Conservation (phyloP, 2,797 vertebrate genomes). For the Nannoperca australis region DNA sequence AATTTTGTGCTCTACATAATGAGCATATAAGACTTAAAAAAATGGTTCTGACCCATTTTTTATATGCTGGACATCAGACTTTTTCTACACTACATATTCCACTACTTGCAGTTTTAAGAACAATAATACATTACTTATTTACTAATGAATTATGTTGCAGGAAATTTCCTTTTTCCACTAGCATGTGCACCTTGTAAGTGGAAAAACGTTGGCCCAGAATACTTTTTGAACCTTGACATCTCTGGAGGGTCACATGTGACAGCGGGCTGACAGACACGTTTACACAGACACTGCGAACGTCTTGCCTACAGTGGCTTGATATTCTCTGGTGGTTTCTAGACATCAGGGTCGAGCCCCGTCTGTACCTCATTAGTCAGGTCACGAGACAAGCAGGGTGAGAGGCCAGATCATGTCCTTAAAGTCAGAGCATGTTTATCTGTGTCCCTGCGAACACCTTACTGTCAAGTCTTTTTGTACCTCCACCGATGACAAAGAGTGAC, state of each 20-base stretch:
- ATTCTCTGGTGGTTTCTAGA: constrained; percentile 62
- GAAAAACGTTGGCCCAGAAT: constrained; percentile 43
- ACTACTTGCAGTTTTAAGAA: constrained; percentile 3
- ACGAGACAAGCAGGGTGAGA: constrained; percentile 53
- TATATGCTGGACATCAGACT: not conserved
- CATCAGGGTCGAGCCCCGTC: constrained; percentile 61
- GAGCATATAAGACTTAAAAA: no score
- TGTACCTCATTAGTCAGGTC: constrained; percentile 79
- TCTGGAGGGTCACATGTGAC: constrained; percentile 44
- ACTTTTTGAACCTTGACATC: constrained; percentile 61
- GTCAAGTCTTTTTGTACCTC: constrained; percentile 52
- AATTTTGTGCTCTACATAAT: not conserved
- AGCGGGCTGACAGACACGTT: constrained; percentile 42
- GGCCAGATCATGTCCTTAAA: constrained; percentile 53
- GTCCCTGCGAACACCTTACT: constrained; percentile 51
- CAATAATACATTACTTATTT: constrained; percentile 37
- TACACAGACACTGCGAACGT: constrained; percentile 41
- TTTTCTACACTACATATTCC: constrained; percentile 1
- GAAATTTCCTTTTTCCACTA: constrained; percentile 29
- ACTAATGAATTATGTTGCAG: constrained; percentile 12
- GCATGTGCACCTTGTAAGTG: constrained; percentile 30
- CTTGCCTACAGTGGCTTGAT: constrained; percentile 45
- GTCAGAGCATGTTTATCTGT: constrained; percentile 62
- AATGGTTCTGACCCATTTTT: not conserved
- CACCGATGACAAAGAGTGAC: constrained; percentile 65